Percentiles rank a stretch among this genome's conserved stretches.
These are phyloP conservation scores for Carterocephalus palaemon DNA, from an alignment of 2,888 invertebrate species.

Conservation along the genomic window DNA sequence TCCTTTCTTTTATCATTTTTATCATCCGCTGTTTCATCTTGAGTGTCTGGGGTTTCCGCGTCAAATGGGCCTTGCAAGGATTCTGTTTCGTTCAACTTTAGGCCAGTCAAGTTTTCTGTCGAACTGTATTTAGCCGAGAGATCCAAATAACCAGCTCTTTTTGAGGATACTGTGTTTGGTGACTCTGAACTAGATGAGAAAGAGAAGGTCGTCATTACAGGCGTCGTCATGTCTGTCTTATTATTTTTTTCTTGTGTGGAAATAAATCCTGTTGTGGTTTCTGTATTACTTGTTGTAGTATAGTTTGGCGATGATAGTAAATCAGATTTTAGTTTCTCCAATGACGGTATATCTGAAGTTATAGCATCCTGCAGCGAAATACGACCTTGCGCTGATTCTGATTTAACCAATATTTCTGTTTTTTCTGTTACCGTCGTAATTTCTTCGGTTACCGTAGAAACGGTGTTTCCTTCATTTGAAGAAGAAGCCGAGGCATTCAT, in stretches of 20 bases:
- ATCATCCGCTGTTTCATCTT: constrained; percentile 31
- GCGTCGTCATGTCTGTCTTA: neutral
- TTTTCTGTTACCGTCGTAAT: constrained; percentile 30
- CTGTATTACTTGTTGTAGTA: constrained; percentile 3
- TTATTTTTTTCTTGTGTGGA: constrained; percentile 3
- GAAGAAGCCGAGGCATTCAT: neutral
- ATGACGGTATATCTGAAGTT: constrained; percentile 41
- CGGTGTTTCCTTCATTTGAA: constrained; percentile 7
- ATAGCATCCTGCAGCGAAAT: constrained; percentile 40
- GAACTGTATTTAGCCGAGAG: constrained; percentile 40
- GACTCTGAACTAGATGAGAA: neutral
- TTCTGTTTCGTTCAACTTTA: constrained; percentile 32
- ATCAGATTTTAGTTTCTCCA: constrained; percentile 40
- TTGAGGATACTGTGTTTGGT: constrained; percentile 45
- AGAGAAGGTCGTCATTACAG: neutral
- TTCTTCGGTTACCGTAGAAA: constrained; percentile 29
- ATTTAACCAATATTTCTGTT: constrained; percentile 36
- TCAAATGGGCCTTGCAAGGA: constrained; percentile 36
- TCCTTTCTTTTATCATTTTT: constrained; percentile 36
- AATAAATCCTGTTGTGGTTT: neutral
- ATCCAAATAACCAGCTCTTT: constrained; percentile 59
- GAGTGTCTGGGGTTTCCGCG: constrained; percentile 32
- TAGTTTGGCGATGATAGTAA: constrained; percentile 31
- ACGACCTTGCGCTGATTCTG: constrained; percentile 37
- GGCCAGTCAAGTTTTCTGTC: constrained; percentile 13